Evolutionary conservation across 2,888 invertebrate species (phyloP), one percentile per base, ranked within the genome.

Genomic region (Crocallis elinguaria): DNA sequence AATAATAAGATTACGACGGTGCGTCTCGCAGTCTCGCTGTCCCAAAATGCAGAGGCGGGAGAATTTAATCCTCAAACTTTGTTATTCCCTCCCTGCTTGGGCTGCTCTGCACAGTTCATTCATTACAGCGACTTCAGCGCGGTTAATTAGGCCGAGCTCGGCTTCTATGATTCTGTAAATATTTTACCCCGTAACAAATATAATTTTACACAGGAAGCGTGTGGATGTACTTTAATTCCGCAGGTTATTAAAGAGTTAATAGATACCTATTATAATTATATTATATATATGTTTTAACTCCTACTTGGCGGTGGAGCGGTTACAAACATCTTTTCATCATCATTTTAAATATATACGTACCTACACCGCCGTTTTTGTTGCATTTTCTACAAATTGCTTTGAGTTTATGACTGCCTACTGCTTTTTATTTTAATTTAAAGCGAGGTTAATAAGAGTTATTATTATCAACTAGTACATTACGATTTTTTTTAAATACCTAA

Each of bases 141-240:
- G 48, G 32, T 53, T 53, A 53, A 53, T 53, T 53, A 53, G 37
- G n/a, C 27, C 37, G 37, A 19, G 37, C 38, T 12, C 45, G 23
- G 41, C 36, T 44, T 50, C 19, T 25, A 48, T 27, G 42, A 37
- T 48, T 53, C 19, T 27, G 41, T 52, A 46, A 52, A 46, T 36
- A 52, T 52, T 52, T 41, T 37, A 46, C 35, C 46, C 36, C 14
- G 41, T 41, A 14, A 38, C 44, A 39, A 44, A 41, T 50, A 44
- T 50, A 19, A 46, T 52, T 46, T 42, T 52, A 41, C 30, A 41
- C 41, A 32, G 41, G 36, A 46, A 46, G 41, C 36, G 25, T 17
- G 37, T 14, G 38, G 30, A 32, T 37, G 23, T 36, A 44, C 37
- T 44, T 50, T 38, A 32, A 33, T 39, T 44, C 32, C 27, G 30